These are phyloP conservation scores for Harpagifer antarcticus DNA, from an alignment of 2,797 vertebrate genomes.

Conservation along the genomic window DNA sequence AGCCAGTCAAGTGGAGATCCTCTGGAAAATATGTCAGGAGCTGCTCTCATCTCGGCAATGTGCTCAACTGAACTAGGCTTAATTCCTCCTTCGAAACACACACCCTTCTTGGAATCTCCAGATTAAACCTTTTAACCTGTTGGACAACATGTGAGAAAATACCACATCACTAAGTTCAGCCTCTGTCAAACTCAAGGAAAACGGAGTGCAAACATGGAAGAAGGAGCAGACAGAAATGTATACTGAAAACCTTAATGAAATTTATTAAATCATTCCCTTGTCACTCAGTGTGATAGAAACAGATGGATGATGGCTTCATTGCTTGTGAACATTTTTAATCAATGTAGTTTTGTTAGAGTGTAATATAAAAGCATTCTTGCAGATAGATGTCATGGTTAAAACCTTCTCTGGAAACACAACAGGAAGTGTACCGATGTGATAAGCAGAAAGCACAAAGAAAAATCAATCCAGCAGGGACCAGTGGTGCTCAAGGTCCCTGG, in stretches of 20 bases:
- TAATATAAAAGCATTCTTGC: not conserved
- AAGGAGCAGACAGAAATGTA: not conserved
- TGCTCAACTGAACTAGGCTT: constrained; percentile 56
- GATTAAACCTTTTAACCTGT: constrained; percentile 57
- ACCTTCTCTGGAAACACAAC: constrained; percentile 34
- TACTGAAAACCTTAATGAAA: not conserved
- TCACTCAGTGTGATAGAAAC: constrained; percentile 1
- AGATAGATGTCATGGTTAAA: constrained; percentile 1
- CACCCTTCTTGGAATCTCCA: constrained; percentile 38
- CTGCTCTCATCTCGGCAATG: constrained; percentile 55
- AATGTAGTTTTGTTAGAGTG: not conserved
- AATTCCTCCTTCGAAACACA: constrained; percentile 56
- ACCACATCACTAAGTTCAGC: constrained; percentile 16
- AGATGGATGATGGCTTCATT: not conserved
- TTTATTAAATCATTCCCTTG: not conserved
- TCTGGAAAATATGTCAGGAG: constrained; percentile 69
- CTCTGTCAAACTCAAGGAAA: constrained; percentile 17
- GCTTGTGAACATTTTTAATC: not conserved
- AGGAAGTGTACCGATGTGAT: constrained; percentile 69
- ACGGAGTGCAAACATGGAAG: not conserved
- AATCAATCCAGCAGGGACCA: not conserved
- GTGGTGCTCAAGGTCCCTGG: no score
- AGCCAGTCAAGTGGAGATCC: constrained; percentile 79
- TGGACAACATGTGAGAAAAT: constrained; percentile 53
- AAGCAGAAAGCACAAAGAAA: not conserved